Evolutionary conservation across 2,113 vertebrate genomes (phyloP).

Genomic region (Ondatra zibethicus): DNA sequence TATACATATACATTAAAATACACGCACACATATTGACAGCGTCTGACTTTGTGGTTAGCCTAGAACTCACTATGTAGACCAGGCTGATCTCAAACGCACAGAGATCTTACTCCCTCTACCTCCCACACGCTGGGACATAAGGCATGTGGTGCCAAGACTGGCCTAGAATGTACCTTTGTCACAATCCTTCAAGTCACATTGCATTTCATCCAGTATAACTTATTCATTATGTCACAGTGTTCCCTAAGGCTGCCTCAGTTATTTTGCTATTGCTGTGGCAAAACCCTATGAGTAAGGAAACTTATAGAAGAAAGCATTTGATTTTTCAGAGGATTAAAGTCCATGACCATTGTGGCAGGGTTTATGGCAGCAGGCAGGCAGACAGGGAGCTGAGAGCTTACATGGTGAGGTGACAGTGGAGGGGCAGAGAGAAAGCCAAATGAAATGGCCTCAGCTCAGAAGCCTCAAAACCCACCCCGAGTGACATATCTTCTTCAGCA

Average conservation of each 20-base stretch:
- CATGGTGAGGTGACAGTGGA: not conserved
- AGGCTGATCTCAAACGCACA: not conserved
- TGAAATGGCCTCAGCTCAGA: not conserved
- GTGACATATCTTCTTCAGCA: not conserved
- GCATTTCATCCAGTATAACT: not conserved
- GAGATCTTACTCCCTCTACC: not conserved
- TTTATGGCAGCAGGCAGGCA: not conserved
- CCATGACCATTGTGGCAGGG: not conserved
- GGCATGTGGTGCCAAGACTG: not conserved
- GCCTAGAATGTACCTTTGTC: not conserved
- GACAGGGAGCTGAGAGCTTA: not conserved
- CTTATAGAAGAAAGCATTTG: not conserved
- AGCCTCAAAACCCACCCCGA: not conserved
- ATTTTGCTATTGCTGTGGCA: not conserved
- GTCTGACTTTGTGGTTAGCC: not conserved
- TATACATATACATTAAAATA: not conserved
- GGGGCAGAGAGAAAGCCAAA: not conserved
- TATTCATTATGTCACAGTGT: not conserved
- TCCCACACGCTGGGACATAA: not conserved
- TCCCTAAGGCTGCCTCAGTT: not conserved
- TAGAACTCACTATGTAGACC: not conserved
- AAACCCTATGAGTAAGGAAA: not conserved
- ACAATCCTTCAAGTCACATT: not conserved
- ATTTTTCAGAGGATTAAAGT: not conserved
- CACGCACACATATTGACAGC: not conserved